phyloP scores from a whole-genome alignment of 1,140 invertebrate species.

The Tribolium castaneum region DNA sequence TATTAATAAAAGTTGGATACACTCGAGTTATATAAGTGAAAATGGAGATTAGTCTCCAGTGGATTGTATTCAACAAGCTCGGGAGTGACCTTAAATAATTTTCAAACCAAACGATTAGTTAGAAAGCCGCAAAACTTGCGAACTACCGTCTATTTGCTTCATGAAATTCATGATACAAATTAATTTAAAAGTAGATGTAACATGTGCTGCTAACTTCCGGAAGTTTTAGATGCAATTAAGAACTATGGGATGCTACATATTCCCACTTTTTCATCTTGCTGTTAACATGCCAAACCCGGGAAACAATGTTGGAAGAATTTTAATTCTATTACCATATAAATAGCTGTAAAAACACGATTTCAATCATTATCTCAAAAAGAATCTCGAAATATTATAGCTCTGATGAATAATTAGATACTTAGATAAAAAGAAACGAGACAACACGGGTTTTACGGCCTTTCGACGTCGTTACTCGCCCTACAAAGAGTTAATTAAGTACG shows the following conservation, averaged over 20 bases:
- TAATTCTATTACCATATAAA: neutral
- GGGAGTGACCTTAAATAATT: slow-evolving; percentile 50
- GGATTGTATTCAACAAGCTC: slow-evolving; percentile 32
- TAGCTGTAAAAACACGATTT: neutral
- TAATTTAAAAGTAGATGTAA: slow-evolving; percentile 52
- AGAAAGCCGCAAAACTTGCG: slow-evolving; percentile 49
- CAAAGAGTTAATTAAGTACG: neutral
- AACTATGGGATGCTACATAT: neutral
- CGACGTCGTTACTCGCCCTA: neutral
- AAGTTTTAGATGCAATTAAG: slow-evolving; percentile 48
- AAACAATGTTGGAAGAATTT: neutral
- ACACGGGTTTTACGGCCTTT: neutral
- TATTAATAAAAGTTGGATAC: slow-evolving; percentile 41
- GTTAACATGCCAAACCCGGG: neutral
- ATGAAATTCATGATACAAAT: slow-evolving; percentile 49
- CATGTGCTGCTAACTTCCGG: slow-evolving; percentile 47
- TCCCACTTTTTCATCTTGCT: neutral
- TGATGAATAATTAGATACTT: neutral
- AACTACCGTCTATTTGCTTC: slow-evolving; percentile 48
- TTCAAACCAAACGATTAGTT: slow-evolving; percentile 53
- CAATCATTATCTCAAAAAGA: neutral
- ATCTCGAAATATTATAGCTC: neutral
- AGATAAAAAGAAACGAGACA: neutral
- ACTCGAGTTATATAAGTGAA: neutral
- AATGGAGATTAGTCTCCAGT: slow-evolving; percentile 33